Percentiles rank a stretch among this genome's conserved stretches.
Evolutionary conservation across 1,140 invertebrate species (phyloP).

Genomic region (Neodiprion pinetum): DNA sequence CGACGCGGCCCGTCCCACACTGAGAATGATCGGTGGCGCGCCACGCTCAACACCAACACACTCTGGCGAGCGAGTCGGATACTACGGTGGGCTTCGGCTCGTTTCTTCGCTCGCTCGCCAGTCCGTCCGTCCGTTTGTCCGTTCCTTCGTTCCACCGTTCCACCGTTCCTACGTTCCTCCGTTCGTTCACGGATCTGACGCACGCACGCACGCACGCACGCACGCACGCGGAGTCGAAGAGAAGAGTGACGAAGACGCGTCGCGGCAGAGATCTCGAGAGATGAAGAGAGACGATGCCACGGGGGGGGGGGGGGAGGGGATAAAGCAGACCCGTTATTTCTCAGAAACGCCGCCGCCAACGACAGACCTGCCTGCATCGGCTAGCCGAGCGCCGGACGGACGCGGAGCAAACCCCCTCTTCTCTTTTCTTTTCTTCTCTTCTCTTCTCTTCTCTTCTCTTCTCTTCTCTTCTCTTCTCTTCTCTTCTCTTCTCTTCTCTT

Average conservation of each 20-base stretch:
- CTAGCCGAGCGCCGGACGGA: not conserved
- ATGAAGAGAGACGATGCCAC: not conserved
- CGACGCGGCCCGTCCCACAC: constrained; percentile 47
- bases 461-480: constrained; percentile 5
- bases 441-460: not conserved
- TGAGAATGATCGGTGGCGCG: constrained; percentile 50
- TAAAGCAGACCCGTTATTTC: constrained; percentile 59
- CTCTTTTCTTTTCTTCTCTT: not conserved
- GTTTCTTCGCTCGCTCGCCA: constrained; percentile 26
- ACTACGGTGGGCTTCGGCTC: not conserved
- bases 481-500: constrained; percentile 3
- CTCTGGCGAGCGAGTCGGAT: constrained; percentile 22
- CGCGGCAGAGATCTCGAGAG: not conserved
- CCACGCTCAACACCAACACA: constrained; percentile 38
- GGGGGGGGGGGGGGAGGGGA: constrained; percentile 34
- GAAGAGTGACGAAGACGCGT: not conserved
- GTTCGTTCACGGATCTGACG: constrained; percentile 21
- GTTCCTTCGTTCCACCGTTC: not conserved
- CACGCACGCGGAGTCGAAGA: constrained; percentile 28
- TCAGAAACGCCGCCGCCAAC: constrained; percentile 54
- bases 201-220: constrained; percentile 29
- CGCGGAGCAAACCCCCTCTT: not conserved
- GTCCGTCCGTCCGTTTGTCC: not conserved
- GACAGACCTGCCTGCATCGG: constrained; percentile 45
- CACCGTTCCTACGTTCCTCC: not conserved